Evolutionary conservation across 2,888 invertebrate genomes (phyloP), one percentile per base, ranked within the genome.

Genomic region (Oscheius myriophilus): DNA sequence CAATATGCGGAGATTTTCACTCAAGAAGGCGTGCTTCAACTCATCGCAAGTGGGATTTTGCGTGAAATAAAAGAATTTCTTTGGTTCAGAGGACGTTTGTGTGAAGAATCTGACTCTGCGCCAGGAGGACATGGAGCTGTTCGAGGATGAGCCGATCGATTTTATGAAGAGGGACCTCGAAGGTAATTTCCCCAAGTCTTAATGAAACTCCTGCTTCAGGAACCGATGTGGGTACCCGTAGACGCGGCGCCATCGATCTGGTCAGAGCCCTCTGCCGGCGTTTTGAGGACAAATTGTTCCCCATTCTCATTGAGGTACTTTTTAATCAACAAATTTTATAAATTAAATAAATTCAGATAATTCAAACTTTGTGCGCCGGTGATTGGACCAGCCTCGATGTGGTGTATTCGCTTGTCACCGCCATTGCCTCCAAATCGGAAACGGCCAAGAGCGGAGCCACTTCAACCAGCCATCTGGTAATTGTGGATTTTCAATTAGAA

Each of bases 111-210:
- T 99, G 91, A 93, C 95, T 87, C 95, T 99, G 80, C 91, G 97
- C 90, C 92, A 91, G 63, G 92, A 94, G 0, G 98, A 99, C 88
- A 92, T 94, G 87, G 98, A 98, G 87, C 87, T 96, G 53, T 98
- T 98, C 88, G 95, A 96, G 87, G 96, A 97, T 87, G 97, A 96
- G 87, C 94, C 98, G 0, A 96, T 98, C 85, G 98, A 99, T 88
- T 96, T 95, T 86, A 94, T 95, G 72, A 90, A 95, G 3, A 90
- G 95, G 41, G 98, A 98, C 88, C 94, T 99, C 74, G 98, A 98
- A 89, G 97, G 97, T 7, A 61, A 23, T 3, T 6, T 26, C 14
- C 3, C 21, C 2, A 9, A 9, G 4, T 67, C 42, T 43, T 39
- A 7, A 18, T 18, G 6, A 21, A 67, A 52, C 21, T 33, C 11